Evolutionary conservation across 2,113 vertebrate genomes (phyloP), one percentile per base, ranked within the genome.

Genomic region (Anseranas semipalmata): DNA sequence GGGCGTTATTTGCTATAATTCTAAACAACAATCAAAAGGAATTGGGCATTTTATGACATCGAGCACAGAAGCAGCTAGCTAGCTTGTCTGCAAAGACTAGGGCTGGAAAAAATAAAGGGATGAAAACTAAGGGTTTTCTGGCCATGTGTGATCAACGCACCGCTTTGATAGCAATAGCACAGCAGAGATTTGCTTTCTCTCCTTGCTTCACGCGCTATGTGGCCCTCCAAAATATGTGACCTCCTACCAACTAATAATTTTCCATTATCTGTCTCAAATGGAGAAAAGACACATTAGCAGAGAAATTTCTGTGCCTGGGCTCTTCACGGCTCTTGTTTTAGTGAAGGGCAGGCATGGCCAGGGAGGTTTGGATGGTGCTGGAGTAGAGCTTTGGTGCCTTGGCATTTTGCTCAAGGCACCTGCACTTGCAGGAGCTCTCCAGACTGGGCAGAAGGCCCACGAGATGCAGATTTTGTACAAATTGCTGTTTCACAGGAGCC

Each of bases 11-110:
- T 33, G 62, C 22, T 45, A 19, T 15, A 17, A 35, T 18, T 52
- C n/a, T 39, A 2, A 37, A 22, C 3, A 12, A 43, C 33, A 28
- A 0, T 5, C 0, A 0, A 45, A 45, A 37, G 41, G 43, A 73
- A 32, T 43, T 5, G 20, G 46, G 37, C 22, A 3, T 32, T 30
- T 55, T 30, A 35, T 4, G 35, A 10, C 45, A 20, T 0, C 6
- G 39, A 68, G 53, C 67, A 60, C 33, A 21, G 25, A 20, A 24
- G 30, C 55, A 21, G 15, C 32, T 1, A 22, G 52, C 15, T 1
- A 21, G 24, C 20, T 21, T 32, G 74, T 12, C 28, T 21, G 45
- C 21, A 22, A 35, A 33, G 35, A 7, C 59, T 19, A 10, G 28
- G 30, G 39, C 50, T 21, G 12, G 12, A 5, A 35, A 17, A 20